Base-by-base conservation (phyloP, 1,140 invertebrate species). In the Diachasmimorpha longicaudata region DNA sequence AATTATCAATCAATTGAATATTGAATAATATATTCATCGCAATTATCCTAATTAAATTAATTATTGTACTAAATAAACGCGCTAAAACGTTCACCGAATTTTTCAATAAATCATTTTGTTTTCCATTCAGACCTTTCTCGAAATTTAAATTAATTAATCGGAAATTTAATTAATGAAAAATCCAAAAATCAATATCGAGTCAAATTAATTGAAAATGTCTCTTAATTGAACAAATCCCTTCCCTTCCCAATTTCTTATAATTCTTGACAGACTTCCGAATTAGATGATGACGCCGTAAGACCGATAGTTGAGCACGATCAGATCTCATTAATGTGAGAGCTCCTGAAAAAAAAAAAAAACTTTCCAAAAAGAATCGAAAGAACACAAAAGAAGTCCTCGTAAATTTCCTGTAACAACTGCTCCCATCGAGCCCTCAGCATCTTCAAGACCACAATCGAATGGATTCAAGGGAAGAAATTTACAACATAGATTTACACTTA, bases 401-500 rank as follows among this genome's bases (percentile, higher is more conserved):
- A 79, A 85, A 84, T 85, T 84, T 80, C 80, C 76, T 77, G 63
- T 77, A 83, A 82, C 83, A 84, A 84, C 81, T 77, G 78, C 70
- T 77, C 76, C 77, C 69, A 73, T 21, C 46, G 25, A 31, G 13
- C 66, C 36, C 36, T 16, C 70, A 19, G 31, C 69, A 42, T 23
- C 9, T 52, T 11, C 23, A 21, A 58, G 63, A 74, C 74, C 71
- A 37, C 78, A 71, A 66, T 36, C 42, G 70, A 58, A 39, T 72
- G 37, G 68, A 44, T 68, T 74, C 63, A 42, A 63, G 77, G 73
- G 70, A 79, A 80, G 76, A 31, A 79, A 77, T 78, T 77, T 78
- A 78, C 76, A 79, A 78, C 78, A 79, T 84, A 80, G 81, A 85
- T 83, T 83, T 84, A 85, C 84, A 82, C 79, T 84, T 79, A 81